Evolutionary conservation across 2,888 invertebrate genomes (phyloP).

Genomic region (Erynnis tages): DNA sequence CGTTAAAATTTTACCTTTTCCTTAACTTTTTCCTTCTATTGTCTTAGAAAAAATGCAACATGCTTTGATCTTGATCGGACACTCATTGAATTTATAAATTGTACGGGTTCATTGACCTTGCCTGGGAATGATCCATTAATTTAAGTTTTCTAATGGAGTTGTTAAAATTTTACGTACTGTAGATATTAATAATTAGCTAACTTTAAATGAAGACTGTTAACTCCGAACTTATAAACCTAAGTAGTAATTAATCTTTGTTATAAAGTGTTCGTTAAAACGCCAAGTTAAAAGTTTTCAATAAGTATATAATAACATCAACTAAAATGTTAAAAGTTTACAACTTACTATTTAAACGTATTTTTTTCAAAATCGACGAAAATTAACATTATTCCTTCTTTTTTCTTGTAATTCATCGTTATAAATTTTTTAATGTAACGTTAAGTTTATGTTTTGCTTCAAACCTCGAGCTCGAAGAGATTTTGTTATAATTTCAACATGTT

Average conservation of each 20-base stretch:
- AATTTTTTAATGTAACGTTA: no score
- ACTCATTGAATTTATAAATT: slow-evolving; percentile 8
- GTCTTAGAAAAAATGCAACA: slow-evolving; percentile 1
- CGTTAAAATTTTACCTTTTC: background rate
- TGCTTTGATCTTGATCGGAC: background rate
- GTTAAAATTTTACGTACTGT: slow-evolving; percentile 8
- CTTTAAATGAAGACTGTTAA: slow-evolving; percentile 9
- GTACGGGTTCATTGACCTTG: slow-evolving; percentile 13
- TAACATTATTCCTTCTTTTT: no score
- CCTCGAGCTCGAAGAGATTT: no score
- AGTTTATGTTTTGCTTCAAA: no score
- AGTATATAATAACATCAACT: no score
- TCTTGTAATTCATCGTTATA: no score
- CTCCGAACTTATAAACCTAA: slow-evolving; percentile 2
- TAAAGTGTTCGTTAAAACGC: no score
- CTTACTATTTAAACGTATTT: no score
- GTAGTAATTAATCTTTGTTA: slow-evolving; percentile 6
- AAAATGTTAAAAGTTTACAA: no score
- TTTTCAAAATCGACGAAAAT: no score
- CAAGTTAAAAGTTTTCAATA: no score
- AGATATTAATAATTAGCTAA: slow-evolving; percentile 18
- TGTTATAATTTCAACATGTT: no score
- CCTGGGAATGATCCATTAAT: slow-evolving; percentile 12
- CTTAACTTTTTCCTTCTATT: background rate
- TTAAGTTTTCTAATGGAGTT: slow-evolving; percentile 15